Percentiles rank a stretch among this genome's conserved stretches.
phyloP scores from a whole-genome alignment of 2,888 invertebrate species.

The Frankliniella intonsa region DNA sequence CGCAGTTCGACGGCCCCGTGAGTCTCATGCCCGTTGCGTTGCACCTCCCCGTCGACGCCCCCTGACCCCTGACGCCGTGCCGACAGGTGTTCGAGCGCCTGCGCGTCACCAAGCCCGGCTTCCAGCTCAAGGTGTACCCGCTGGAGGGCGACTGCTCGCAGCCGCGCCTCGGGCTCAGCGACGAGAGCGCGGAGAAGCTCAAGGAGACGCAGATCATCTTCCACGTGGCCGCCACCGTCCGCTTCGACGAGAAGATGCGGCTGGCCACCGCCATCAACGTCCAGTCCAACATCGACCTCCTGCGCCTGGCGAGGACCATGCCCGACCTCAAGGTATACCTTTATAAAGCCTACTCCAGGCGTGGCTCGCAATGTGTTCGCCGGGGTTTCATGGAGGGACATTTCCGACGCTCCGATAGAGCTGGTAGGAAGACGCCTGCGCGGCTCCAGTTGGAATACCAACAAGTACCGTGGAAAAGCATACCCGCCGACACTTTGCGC shows the following conservation, averaged over 20 bases:
- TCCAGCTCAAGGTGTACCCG: slow-evolving; percentile 36
- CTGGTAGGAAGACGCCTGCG: too few species aligned
- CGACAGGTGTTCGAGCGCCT: slow-evolving; percentile 35
- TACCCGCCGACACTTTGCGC: neutral
- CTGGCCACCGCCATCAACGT: slow-evolving; percentile 37
- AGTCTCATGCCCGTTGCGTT: neutral
- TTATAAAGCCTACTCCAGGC: too few species aligned
- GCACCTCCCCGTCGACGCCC: too few species aligned
- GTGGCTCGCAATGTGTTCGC: too few species aligned
- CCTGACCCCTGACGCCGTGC: too few species aligned
- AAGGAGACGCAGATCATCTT: slow-evolving; percentile 38
- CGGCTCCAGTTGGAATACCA: neutral
- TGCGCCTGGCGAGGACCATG: slow-evolving; percentile 36
- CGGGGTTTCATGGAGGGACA: too few species aligned
- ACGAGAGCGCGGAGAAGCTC: slow-evolving; percentile 34
- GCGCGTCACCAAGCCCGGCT: slow-evolving; percentile 34
- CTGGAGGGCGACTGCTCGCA: slow-evolving; percentile 38
- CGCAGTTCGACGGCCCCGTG: slow-evolving; percentile 1
- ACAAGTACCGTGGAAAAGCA: neutral
- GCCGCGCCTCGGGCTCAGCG: slow-evolving; percentile 37
- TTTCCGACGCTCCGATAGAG: too few species aligned
- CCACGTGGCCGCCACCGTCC: slow-evolving; percentile 39
- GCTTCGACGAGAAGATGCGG: slow-evolving; percentile 38
- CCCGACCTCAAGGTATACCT: slow-evolving; percentile 37
- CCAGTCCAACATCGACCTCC: slow-evolving; percentile 35